A percentile compares a stretch with the other conserved stretches of the same genome.
Evolutionary conservation across 2,888 invertebrate species (phyloP).

Genomic region (Taenaris catops): DNA sequence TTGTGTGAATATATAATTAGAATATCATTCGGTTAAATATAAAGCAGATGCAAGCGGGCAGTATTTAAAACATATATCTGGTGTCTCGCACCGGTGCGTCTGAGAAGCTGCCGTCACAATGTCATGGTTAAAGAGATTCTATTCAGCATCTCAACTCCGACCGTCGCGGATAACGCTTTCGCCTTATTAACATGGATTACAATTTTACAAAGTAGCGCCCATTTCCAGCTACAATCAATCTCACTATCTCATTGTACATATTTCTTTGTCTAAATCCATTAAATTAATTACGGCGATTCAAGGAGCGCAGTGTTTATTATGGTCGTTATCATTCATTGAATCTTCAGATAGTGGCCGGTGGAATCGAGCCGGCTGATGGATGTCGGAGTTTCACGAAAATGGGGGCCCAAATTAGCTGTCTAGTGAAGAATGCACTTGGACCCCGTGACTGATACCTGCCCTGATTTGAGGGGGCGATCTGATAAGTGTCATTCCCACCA

Average conservation of each 20-base stretch:
- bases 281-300: conserved; percentile 76
- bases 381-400: conserved; percentile 69
- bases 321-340: conserved; percentile 79
- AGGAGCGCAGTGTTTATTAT: conserved; percentile 77
- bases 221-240: conserved; percentile 48
- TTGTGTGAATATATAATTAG: too few relatives aligned
- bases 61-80: too few relatives aligned
- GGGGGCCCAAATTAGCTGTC: conserved; percentile 73
- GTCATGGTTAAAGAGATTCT: too few relatives aligned
- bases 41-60: too few relatives aligned
- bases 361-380: conserved; percentile 49
- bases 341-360: conserved; percentile 37
- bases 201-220: conserved; percentile 3
- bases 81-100: too few relatives aligned
- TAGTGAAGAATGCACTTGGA: conserved; percentile 68
- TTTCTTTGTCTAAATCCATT: conserved; percentile 79
- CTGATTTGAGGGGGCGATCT: conserved; percentile 42
- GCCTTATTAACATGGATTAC: neutral
- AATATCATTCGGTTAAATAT: too few relatives aligned
- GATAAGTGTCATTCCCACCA: conserved; percentile 68
- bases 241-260: conserved; percentile 75
- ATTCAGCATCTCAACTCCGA: too few relatives aligned
- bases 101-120: too few relatives aligned
- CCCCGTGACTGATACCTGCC: conserved; percentile 60
- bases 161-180: too few relatives aligned